Conservation (phyloP, 2,888 invertebrate genomes). For the Cotesia congregata region DNA sequence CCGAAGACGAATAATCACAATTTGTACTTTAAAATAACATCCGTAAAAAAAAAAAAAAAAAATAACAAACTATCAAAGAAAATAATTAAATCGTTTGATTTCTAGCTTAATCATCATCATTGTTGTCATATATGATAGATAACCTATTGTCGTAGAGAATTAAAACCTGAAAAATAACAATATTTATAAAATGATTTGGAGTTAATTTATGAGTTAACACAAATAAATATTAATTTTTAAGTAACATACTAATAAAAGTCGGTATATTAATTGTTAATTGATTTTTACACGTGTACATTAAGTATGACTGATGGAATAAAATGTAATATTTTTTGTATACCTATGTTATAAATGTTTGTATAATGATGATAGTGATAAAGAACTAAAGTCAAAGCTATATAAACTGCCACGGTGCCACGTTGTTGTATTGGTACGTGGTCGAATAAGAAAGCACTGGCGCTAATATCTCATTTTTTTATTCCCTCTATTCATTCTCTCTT, state of each 20-base stretch:
- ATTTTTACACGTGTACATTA: neutral
- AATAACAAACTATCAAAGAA: neutral
- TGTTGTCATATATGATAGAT: slow-evolving; percentile 11
- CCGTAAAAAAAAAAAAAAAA: neutral
- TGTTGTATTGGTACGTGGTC: slow-evolving; percentile 41
- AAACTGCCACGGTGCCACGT: slow-evolving; percentile 36
- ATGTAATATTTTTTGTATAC: neutral
- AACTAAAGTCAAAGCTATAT: neutral
- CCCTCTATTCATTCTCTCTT: neutral
- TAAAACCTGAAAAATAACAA: neutral
- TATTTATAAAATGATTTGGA: neutral
- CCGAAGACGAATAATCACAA: neutral
- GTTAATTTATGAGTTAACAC: no score
- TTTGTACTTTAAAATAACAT: neutral
- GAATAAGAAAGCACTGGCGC: slow-evolving; percentile 36
- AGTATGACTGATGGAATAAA: neutral
- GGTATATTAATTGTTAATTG: neutral
- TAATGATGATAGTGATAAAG: neutral
- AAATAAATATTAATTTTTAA: no score
- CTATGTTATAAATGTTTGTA: neutral
- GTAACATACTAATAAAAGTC: neutral
- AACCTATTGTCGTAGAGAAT: slow-evolving; percentile 1
- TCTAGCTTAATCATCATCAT: slow-evolving; percentile 25
- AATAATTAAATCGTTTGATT: slow-evolving; percentile 8
- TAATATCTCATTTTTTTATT: slow-evolving; percentile 27